A percentile compares a stretch with the other conserved stretches of the same genome.
Conservation (phyloP, 2,888 invertebrate genomes). For the Conomelus anceps region DNA sequence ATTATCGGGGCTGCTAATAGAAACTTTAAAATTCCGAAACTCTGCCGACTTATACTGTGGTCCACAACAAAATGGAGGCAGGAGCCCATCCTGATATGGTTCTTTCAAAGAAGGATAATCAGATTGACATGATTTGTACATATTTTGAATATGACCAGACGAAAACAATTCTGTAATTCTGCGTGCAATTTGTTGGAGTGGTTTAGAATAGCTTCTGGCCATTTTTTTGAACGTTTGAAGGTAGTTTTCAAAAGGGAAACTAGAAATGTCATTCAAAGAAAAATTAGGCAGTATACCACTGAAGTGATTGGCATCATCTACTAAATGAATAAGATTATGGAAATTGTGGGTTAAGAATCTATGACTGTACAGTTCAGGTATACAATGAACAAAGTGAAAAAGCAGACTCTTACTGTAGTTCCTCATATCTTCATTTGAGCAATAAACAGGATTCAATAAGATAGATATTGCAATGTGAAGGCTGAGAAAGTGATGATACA, state of each 20-base stretch:
- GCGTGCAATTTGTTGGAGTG: neutral
- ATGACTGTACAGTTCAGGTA: neutral
- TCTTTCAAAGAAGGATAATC: neutral
- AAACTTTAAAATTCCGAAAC: neutral
- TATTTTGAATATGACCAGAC: neutral
- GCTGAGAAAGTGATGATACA: too few species aligned
- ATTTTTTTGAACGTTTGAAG: neutral
- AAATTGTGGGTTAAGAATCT: constrained; percentile 6
- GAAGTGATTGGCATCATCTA: constrained; percentile 7
- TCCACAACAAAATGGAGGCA: neutral
- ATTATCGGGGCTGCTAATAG: neutral
- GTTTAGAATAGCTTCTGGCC: neutral
- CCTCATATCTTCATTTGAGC: too few species aligned
- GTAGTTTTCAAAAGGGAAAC: neutral
- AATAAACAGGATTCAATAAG: too few species aligned
- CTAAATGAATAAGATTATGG: neutral
- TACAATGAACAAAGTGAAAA: too few species aligned
- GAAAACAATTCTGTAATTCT: constrained; percentile 1
- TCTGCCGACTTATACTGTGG: neutral
- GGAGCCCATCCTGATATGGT: neutral
- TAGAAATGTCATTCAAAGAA: constrained; percentile 3
- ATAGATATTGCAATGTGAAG: too few species aligned
- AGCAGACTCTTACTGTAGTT: too few species aligned
- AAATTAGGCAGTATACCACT: neutral
- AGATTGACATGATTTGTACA: neutral